Base-by-base conservation (phyloP, 2,113 vertebrate species). In the Neolamprologus kungweensis region DNA sequence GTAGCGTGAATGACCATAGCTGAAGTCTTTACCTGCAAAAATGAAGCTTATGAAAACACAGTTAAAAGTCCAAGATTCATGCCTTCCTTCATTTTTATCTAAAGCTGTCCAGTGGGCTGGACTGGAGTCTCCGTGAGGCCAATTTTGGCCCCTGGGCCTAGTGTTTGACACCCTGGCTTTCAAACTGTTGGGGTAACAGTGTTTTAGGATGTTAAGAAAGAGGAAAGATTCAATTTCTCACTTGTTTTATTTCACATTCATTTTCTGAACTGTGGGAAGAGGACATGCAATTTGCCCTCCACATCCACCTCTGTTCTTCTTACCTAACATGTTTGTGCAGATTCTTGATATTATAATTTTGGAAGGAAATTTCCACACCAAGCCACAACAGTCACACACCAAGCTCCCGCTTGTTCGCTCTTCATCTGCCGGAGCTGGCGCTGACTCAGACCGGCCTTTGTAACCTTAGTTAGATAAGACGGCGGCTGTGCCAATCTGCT, bases 401-500 rank as follows among this genome's bases (percentile, higher is more conserved):
- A 33, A 84, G 92, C 88, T 91, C 60, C 60, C 10, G 35, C 90
- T 65, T 87, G 65, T 84, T 88, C 17, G 8, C 65, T 40, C 81
- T 83, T 92, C 84, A 73, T 89, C 84, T 88, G 88, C 78, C 10
- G 2, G 80, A 55, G 40, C 31, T 90, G 93, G 84, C 75, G n/a
- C n/a, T 1, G 53, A 40, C n/a, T 85, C 87, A 83, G 81, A 58
- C 58, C 7, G 81, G 78, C 87, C 86, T 82, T 90, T 28, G 79
- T 89, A 87, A 88, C 87, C 87, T 87, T 63, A 12, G 85, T 91
- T 88, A 93, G 89, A 92, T 89, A 92, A 93, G 85, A 89, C 37
- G 37, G 65, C 60, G 53, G 35, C 71, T 35, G 89, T 89, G 86
- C 88, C 87, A 87, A 58, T 83, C 80, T 83, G 28, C 65, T 82